These are phyloP conservation scores for Eptesicus fuscus DNA, from an alignment of 2,113 vertebrate species.

Conservation along the genomic window DNA sequence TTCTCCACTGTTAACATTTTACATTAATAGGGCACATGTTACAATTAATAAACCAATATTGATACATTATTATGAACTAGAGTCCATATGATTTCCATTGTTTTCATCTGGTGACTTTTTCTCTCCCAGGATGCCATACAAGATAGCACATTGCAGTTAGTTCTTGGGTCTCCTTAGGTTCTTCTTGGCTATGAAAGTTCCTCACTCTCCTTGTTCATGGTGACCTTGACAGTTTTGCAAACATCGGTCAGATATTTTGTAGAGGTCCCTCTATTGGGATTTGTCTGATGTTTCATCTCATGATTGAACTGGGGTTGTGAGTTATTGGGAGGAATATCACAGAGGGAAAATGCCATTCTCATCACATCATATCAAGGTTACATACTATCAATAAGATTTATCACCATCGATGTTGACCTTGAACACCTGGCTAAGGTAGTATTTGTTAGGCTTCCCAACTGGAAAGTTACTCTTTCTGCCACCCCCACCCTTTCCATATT, in stretches of 20 bases:
- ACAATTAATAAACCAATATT: background rate
- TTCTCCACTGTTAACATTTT: background rate
- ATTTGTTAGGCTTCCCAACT: background rate
- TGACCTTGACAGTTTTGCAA: background rate
- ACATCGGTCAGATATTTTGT: background rate
- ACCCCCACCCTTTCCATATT: background rate
- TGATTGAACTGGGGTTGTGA: background rate
- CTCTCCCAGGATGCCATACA: background rate
- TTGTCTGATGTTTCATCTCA: background rate
- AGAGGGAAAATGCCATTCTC: background rate
- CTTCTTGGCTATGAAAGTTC: background rate
- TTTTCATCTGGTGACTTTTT: background rate
- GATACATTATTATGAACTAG: background rate
- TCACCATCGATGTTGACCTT: background rate
- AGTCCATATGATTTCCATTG: background rate
- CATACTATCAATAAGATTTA: too few relatives aligned
- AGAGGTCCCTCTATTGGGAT: background rate
- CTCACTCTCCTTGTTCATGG: background rate
- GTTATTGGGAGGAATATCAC: background rate
- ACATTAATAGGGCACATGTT: background rate
- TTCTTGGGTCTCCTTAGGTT: background rate
- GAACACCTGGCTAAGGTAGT: background rate
- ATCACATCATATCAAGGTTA: background rate
- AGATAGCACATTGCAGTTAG: too few relatives aligned
- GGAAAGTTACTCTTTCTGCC: background rate